phyloP scores from a whole-genome alignment of 2,113 vertebrate genomes.

The Thymallus thymallus region DNA sequence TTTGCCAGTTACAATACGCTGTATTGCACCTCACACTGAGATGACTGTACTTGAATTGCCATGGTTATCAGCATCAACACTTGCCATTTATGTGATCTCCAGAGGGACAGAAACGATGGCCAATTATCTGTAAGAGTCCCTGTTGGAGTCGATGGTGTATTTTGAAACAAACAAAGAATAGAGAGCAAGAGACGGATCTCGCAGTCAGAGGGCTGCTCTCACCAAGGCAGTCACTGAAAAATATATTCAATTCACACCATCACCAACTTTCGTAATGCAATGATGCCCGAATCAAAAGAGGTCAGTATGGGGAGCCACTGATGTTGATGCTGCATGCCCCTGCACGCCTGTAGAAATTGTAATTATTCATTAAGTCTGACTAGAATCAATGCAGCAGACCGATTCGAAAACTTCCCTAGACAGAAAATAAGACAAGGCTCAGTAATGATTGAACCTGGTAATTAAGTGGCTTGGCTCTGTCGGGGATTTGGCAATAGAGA shows the following conservation, averaged over 20 bases:
- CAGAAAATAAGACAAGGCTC: conserved; percentile 1
- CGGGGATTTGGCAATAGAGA: neutral
- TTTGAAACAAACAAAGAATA: neutral
- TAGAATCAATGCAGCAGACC: conserved; percentile 2
- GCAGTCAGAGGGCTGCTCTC: neutral
- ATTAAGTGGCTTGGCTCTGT: conserved; percentile 7
- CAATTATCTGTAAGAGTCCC: neutral
- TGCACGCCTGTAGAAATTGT: neutral
- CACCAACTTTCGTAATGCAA: neutral
- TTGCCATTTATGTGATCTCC: neutral
- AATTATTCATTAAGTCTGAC: conserved; percentile 7
- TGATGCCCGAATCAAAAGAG: neutral
- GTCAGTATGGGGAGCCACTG: neutral
- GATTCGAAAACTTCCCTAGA: neutral
- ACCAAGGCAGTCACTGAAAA: neutral
- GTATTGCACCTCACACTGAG: neutral
- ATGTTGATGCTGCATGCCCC: neutral
- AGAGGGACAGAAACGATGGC: neutral
- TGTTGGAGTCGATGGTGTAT: neutral
- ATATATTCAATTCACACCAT: neutral
- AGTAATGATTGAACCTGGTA: conserved; percentile 6
- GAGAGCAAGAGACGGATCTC: neutral
- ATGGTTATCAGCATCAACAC: neutral
- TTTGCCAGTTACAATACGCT: neutral
- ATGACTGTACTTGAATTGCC: neutral